Base-by-base conservation (phyloP, 1,140 invertebrate genomes). In the Drosophila eugracilis region DNA sequence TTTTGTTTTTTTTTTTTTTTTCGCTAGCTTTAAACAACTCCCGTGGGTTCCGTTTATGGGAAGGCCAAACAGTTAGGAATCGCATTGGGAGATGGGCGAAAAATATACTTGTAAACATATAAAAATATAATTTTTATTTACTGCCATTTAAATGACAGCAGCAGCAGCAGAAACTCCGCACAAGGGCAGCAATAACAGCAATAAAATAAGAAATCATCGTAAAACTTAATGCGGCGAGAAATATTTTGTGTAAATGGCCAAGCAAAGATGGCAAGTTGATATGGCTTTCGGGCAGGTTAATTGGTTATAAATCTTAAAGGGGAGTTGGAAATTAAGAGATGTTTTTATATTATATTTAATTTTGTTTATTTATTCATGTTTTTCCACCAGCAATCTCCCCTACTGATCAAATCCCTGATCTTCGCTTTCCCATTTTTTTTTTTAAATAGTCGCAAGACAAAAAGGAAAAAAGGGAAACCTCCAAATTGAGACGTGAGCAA, bases 111-210 rank as follows among this genome's bases (percentile, higher is more conserved):
- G 77, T 53, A 34, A 42, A 58, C 50, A 71, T 55, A 62, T 45
- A 72, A 72, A 72, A 70, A 42, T 24, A 48, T 22, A 53, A 44
- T 57, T 58, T 54, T 26, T 65, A 69, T 69, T 30, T 66, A 65
- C 59, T 63, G 84, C 79, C 80, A 89, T 89, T 89, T 85, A 85
- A 85, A 75, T 81, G 76, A 37, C 77, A 65, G 44, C 42, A 63
- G 41, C 77, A 65, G 44, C 42, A 63, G 34, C 58, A 48, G 47
- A 81, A 85, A 74, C 74, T 85, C 53, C 70, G 71, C 67, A 88
- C 80, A 90, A 86, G 86, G 86, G 54, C 74, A 74, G 59, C 57
- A 41, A 49, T 54, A 71, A 71, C 52, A 55, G 26, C 50, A 37
- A 67, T 53, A 32, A 69, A 69, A 67, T 67, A 52, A 22, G 17